phyloP scores from a whole-genome alignment of 30 jellyfish, hydroid and myxozoan genomes.

The Morbakka virulenta region DNA sequence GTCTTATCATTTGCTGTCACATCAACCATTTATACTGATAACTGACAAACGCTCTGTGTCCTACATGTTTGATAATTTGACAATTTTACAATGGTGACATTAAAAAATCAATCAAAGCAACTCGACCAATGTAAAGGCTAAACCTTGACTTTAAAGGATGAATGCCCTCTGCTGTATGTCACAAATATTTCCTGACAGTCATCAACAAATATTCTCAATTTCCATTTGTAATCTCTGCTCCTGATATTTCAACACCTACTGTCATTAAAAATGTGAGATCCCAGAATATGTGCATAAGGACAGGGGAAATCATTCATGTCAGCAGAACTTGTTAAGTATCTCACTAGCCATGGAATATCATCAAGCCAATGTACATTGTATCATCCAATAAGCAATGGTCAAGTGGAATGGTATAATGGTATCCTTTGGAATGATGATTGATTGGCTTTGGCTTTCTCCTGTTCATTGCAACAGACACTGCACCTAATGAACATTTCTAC shows the following conservation, averaged over 20 bases:
- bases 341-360: too few relatives aligned
- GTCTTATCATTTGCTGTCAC: constrained; percentile 4
- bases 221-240: too few relatives aligned
- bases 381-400: too few relatives aligned
- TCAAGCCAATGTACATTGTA: too few relatives aligned
- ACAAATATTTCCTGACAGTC: not conserved
- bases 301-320: constrained; percentile 43
- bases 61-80: constrained; percentile 55
- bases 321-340: too few relatives aligned
- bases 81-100: not conserved
- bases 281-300: constrained; percentile 16
- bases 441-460: too few relatives aligned
- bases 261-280: constrained; percentile 27
- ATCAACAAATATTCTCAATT: constrained; percentile 17
- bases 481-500: too few relatives aligned
- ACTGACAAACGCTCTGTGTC: not conserved
- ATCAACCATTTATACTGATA: constrained; percentile 25
- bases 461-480: too few relatives aligned
- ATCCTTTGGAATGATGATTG: too few relatives aligned
- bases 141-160: constrained; percentile 16
- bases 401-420: too few relatives aligned
- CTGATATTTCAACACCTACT: constrained; percentile 20
- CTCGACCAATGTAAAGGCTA: not conserved
- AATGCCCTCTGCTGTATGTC: not conserved
- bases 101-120: too few relatives aligned